Evolutionary conservation across 2,113 vertebrate species (phyloP), one percentile per base, ranked within the genome.

Genomic region (Barbus barbus): DNA sequence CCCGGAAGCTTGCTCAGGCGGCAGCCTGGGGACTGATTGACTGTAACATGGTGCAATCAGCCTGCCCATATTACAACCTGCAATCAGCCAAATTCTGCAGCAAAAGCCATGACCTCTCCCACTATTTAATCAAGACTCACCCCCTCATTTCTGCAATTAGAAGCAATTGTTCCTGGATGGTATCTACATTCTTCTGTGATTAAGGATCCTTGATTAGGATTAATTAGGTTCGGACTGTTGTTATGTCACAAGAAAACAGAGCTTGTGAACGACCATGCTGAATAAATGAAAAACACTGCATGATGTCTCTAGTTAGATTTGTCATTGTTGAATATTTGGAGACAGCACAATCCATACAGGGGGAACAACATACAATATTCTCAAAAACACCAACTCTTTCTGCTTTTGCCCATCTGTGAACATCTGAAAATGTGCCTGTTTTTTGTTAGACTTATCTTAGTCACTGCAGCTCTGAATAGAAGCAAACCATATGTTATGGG

Each of bases 61-160:
- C 28, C 28, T 74, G 60, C 88, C 84, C 82, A 85, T 81, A 90
- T 89, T 63, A 86, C 72, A 76, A 89, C 87, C 78, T 87, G 88
- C 84, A 91, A 90, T 93, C 89, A 92, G 80, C 9, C 41, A 33
- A 51, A 73, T 91, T 88, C 89, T 90, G 90, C 89, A 90, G 89
- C 72, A 41, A 82, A 71, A 80, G 72, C 44, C 73, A 46, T 87
- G 83, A 88, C 87, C 84, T 87, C 87, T 79, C 80, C 18, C 26
- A 24, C 61, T 85, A 73, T 44, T 88, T 89, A 87, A 69, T 88
- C 53, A 81, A 88, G 61, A 81, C 75, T 58, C 86, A 58, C 58
- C 63, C 82, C 16, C 22, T 48, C 67, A 80, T 85, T 87, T 79
- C 56, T 31, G 80, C 48, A 82, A 75, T 88, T 84, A 87, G 24